Conservation (phyloP, 2,113 vertebrate species). For the Chascanopsetta lugubris region DNA sequence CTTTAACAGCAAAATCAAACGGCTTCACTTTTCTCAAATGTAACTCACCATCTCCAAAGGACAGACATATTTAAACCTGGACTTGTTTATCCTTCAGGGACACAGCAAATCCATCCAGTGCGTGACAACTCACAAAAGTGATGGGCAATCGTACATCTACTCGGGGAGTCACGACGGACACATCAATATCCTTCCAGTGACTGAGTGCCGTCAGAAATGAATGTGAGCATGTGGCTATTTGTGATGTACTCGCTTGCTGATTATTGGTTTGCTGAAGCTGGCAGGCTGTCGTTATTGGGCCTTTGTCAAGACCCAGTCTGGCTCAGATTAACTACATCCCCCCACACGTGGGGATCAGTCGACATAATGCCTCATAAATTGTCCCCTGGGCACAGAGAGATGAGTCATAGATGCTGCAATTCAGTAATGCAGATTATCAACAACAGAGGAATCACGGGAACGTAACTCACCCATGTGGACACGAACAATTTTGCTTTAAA, state of each 20-base stretch:
- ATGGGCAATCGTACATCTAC: conserved; percentile 88
- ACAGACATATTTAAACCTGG: not conserved
- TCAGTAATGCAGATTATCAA: too few relatives aligned
- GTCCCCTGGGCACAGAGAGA: too few relatives aligned
- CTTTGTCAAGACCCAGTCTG: too few relatives aligned
- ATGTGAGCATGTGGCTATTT: not conserved
- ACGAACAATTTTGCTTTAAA: too few relatives aligned
- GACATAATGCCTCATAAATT: not conserved
- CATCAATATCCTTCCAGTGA: conserved; percentile 94
- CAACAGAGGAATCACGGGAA: too few relatives aligned
- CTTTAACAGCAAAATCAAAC: too few relatives aligned
- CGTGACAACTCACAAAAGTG: conserved; percentile 87
- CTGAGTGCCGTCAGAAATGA: not conserved
- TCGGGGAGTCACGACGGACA: conserved; percentile 96
- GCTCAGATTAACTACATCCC: too few relatives aligned
- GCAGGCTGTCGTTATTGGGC: not conserved
- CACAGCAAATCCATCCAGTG: conserved; percentile 97
- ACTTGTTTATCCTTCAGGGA: conserved; percentile 81
- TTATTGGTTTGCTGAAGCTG: not conserved
- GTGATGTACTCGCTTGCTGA: too few relatives aligned
- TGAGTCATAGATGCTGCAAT: too few relatives aligned
- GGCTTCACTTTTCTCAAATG: too few relatives aligned
- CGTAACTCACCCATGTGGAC: too few relatives aligned
- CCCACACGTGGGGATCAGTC: not conserved
- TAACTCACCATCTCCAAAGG: not conserved